Evolutionary conservation across 2,888 invertebrate species (phyloP), one percentile per base, ranked within the genome.

Genomic region (Pherbina coryleti): DNA sequence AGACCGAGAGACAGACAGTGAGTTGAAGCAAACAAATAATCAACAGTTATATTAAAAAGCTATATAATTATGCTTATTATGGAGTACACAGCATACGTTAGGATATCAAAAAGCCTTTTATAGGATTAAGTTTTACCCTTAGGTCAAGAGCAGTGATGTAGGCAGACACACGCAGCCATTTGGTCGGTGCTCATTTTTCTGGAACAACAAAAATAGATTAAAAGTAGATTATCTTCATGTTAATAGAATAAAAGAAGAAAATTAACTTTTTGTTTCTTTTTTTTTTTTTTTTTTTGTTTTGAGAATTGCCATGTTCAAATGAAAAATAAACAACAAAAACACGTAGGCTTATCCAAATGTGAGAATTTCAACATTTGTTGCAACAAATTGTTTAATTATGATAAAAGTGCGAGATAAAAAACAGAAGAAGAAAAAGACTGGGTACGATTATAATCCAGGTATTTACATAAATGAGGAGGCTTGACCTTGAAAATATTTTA

Each of bases 361-460:
- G 77, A 71, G 79, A 79, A 79, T 67, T 75, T 67, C 66, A 79
- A 64, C 77, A 79, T 22, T 77, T 77, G 77, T 37, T 66, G 64
- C 57, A 11, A n/a, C 57, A 64, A 67, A 67, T 79, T 64, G 75
- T 49, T 75, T 73, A 79, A 77, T 76, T 77, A 77, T 77, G 64
- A 67, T 69, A 37, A 51, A 44, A 11, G 14, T 11, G 14, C 2
- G 37, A 8, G 8, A 37, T 37, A 37, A 5, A 8, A 37, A 37
- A 8, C 7, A 4, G 7, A 37, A 37, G 37, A 37, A 37, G 70
- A 22, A 25, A 28, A 14, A 19, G 34, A 17, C 19, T 3, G 3
- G 34, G 34, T 34, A 66, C 28, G 67, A 11, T 22, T 22, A 8
- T 7, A 49, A 5, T 44, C 14, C 3, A 14, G 44, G 14, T n/a